Evolutionary conservation across 2,888 invertebrate species (phyloP), one percentile per base, ranked within the genome.

Genomic region (Stenoptilia bipunctidactyla): DNA sequence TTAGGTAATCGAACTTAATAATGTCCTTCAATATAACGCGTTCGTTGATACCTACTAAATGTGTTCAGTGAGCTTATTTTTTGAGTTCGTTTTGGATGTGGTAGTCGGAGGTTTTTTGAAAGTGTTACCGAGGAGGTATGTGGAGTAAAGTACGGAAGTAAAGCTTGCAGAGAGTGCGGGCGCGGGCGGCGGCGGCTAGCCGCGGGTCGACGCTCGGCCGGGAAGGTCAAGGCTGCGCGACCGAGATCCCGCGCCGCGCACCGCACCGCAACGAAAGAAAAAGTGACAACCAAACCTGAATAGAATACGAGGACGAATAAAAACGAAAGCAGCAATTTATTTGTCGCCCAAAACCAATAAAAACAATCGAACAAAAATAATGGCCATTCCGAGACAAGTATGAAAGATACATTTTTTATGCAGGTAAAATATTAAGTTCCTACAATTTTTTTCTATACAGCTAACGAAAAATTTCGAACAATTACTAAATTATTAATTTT

Each of bases 271-370:
- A 74, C 70, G 82, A 83, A 82, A 82, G 70, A 82, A 83, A 83
- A 83, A 83, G 83, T 83, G 80, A 79, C 77, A 68, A 68, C 77
- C 70, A 72, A 80, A 79, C 79, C 75, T 72, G 77, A 79, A 76
- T 74, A 76, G 75, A 73, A 70, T 67, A 65, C 69, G 70, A 73
- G 80, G 79, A 77, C 82, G 73, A 64, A 73, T 76, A 82, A 82
- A 83, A 84, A 79, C 74, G 83, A 84, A 82, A 83, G 82, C 79
- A 66, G 45, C n/a, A n/a, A n/a, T n/a, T n/a, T n/a, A n/a, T n/a
- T 42, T 41, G 4, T 34, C 34, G 13, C 34, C 34, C 12, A 13
- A 34, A 34, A 13, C 34, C 8, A 34, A 6, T 30, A 12, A 8
- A 4, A 30, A 12, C 4, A 30, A 30, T 25, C 27, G 27, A 25